phyloP scores from a whole-genome alignment of 2,113 vertebrate genomes.

The Rhinolophus sinicus region DNA sequence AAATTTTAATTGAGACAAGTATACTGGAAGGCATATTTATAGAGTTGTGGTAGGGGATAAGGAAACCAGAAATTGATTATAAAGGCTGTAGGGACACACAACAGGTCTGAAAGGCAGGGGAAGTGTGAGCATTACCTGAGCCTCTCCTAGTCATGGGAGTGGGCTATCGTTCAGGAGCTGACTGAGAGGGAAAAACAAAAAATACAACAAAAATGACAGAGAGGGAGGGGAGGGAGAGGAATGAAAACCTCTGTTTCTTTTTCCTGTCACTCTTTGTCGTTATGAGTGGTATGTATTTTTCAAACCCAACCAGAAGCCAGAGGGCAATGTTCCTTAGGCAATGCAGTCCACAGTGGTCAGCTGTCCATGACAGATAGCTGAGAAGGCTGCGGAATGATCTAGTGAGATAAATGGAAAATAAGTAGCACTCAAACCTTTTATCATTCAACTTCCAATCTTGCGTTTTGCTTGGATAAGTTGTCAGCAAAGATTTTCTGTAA shows the following conservation, averaged over 20 bases:
- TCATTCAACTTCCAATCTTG: not conserved
- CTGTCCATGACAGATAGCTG: not conserved
- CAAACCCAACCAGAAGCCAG: not conserved
- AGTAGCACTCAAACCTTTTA: not conserved
- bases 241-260: not conserved
- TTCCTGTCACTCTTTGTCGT: not conserved
- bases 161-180: not conserved
- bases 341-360: not conserved
- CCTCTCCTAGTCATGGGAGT: not conserved
- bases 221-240: not conserved
- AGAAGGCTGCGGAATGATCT: not conserved
- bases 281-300: not conserved
- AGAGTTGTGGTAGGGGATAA: not conserved
- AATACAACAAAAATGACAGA: not conserved
- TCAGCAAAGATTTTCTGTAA: not conserved
- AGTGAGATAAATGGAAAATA: not conserved
- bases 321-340: not conserved
- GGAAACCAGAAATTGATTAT: not conserved
- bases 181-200: no score
- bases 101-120: not conserved
- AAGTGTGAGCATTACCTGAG: not conserved
- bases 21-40: not conserved
- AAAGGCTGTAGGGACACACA: not conserved
- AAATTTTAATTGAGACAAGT: not conserved
- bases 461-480: not conserved